Evolutionary conservation across 1,140 invertebrate species (phyloP), one percentile per base, ranked within the genome.

Genomic region (Plectus sambesii): DNA sequence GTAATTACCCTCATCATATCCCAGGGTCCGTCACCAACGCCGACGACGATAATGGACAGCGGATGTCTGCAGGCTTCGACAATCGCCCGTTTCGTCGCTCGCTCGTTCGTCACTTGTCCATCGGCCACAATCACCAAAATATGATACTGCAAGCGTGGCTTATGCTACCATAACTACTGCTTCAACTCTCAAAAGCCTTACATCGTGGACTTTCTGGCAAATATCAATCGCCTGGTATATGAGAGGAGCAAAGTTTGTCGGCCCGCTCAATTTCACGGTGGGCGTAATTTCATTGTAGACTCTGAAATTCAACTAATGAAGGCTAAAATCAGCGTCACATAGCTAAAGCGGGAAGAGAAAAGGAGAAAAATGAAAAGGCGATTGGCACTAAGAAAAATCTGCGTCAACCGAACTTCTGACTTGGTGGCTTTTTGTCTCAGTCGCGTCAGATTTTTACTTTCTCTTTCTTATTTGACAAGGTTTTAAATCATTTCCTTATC

Each of bases 1-100:
- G 6, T 29, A 30, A 5, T 39, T 38, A 63, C 63, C 53, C 49
- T 69, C 73, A 77, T 76, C 35, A 68, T 68, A 38, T 74, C 70
- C 75, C 75, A 77, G 0, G 75, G 76, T 12, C 76, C 76, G 59
- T 76, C 76, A 0, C 77, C 77, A n/a, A 75, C 76, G 3, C 77
- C 77, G 9, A 78, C 74, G 5, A 77, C 71, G 35, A 78, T 74
- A 30, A 78, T 77, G 44, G 74, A 76, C 9, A 78, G 61, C 2
- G 77, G 74, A 45, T 71, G 69, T 20, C 70, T 55, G 6, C 75
- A 76, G 3, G 77, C 77, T 19, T 73, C 63, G 3, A 77, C 73
- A 8, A 78, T 76, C 2, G 76, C 74, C 25, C 74, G 58, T 4
- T 69, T 63, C 8, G 72, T 76, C 19, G 60, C 58, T 33, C 56